Evolutionary conservation across 2,113 vertebrate species (phyloP).

Genomic region (Emberiza fucata): DNA sequence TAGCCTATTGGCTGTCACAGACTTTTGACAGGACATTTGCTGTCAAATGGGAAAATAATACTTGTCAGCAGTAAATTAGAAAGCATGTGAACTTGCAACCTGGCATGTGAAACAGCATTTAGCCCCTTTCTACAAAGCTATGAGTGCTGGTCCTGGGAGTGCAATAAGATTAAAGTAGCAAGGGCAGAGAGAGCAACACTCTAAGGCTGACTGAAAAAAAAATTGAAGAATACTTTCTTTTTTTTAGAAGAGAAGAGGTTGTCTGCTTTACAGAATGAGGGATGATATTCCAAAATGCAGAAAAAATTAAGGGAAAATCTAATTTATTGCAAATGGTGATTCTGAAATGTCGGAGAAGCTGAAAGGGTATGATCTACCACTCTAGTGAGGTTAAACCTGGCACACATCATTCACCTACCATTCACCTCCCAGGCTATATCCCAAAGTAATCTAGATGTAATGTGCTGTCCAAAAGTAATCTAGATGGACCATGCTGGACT

Average conservation of each 20-base stretch:
- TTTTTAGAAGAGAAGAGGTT: background rate
- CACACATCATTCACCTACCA: background rate
- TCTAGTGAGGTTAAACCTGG: background rate
- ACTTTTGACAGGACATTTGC: background rate
- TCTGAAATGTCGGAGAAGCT: background rate
- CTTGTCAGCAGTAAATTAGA: background rate
- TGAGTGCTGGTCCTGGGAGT: background rate
- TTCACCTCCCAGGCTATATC: background rate
- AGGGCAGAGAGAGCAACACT: background rate
- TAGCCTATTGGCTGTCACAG: background rate
- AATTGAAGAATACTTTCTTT: background rate
- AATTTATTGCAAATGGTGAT: background rate
- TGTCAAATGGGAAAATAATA: background rate
- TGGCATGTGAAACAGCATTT: background rate
- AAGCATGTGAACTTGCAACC: background rate
- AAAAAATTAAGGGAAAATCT: background rate
- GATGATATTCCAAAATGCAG: background rate
- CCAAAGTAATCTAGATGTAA: background rate
- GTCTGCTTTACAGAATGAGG: background rate
- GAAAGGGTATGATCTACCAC: background rate
- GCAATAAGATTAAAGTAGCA: background rate
- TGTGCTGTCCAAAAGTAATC: background rate
- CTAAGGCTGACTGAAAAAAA: background rate
- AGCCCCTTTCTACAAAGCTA: background rate
- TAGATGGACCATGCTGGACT: background rate